These are phyloP conservation scores for Chaitophorus viminalis DNA, from an alignment of 2,888 invertebrate species.

Conservation along the genomic window DNA sequence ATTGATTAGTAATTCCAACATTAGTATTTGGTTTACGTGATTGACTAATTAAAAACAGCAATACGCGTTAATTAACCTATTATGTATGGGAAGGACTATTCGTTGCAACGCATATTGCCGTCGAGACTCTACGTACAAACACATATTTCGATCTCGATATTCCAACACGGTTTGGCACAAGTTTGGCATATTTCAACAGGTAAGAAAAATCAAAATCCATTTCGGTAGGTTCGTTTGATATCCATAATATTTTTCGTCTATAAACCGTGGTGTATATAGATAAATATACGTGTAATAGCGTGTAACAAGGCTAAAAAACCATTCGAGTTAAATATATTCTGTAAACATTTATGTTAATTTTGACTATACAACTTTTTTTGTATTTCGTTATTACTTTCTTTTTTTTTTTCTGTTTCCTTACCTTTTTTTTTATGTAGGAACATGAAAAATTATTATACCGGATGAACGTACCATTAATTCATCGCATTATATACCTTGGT, in stretches of 20 bases:
- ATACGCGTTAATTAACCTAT: too few relatives aligned
- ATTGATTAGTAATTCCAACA: background rate
- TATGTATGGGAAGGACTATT: too few relatives aligned
- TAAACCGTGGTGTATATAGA: background rate
- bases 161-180: too few relatives aligned
- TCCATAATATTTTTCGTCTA: background rate
- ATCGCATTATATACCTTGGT: background rate
- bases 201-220: background rate
- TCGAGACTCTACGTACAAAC: too few relatives aligned
- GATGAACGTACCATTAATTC: constrained; percentile 46
- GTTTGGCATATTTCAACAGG: background rate
- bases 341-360: background rate
- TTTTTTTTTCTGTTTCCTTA: background rate
- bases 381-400: background rate
- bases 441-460: constrained; percentile 38
- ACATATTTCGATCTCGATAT: too few relatives aligned
- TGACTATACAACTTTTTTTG: background rate
- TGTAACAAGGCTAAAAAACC: background rate
- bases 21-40: background rate
- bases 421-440: background rate
- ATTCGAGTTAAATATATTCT: background rate
- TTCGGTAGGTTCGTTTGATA: background rate
- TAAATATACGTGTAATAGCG: too few relatives aligned
- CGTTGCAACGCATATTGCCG: too few relatives aligned
- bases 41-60: background rate